Percentiles rank a stretch among this genome's conserved stretches.
Evolutionary conservation across 1,140 invertebrate species (phyloP).

Genomic region (Magallana angulata): DNA sequence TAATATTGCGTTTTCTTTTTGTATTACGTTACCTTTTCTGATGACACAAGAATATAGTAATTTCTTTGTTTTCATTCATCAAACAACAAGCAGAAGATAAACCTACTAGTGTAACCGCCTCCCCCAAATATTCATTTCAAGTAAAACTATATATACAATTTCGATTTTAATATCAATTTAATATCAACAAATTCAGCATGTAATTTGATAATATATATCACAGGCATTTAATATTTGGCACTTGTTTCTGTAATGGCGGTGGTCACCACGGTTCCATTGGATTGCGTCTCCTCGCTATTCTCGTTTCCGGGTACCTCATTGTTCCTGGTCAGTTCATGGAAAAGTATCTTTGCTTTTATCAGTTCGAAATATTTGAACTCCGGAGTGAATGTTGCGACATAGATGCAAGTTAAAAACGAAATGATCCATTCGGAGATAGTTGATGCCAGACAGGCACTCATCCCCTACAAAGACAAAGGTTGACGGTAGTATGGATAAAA

Average conservation of each 20-base stretch:
- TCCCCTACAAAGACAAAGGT: conserved; percentile 41
- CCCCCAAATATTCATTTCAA: too few species aligned
- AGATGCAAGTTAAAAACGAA: conserved; percentile 35
- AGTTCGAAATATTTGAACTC: conserved; percentile 48
- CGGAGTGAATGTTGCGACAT: conserved; percentile 32
- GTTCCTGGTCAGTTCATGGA: not conserved
- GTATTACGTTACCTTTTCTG: too few species aligned
- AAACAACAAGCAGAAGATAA: too few species aligned
- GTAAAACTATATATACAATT: too few species aligned
- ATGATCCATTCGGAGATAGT: conserved; percentile 53
- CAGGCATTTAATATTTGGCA: not conserved
- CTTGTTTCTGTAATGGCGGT: not conserved
- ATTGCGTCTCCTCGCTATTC: not conserved
- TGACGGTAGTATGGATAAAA: too few species aligned
- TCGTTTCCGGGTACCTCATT: not conserved
- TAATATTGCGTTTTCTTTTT: too few species aligned
- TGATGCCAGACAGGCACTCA: not conserved
- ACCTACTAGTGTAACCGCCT: too few species aligned
- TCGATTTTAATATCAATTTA: too few species aligned
- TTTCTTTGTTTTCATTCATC: too few species aligned
- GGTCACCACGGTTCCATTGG: not conserved
- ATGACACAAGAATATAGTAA: too few species aligned
- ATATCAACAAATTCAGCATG: too few species aligned
- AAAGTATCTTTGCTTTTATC: conserved; percentile 39
- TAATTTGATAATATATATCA: too few species aligned